phyloP scores from a whole-genome alignment of 1,140 invertebrate genomes.

The Andricus grossulariae region DNA sequence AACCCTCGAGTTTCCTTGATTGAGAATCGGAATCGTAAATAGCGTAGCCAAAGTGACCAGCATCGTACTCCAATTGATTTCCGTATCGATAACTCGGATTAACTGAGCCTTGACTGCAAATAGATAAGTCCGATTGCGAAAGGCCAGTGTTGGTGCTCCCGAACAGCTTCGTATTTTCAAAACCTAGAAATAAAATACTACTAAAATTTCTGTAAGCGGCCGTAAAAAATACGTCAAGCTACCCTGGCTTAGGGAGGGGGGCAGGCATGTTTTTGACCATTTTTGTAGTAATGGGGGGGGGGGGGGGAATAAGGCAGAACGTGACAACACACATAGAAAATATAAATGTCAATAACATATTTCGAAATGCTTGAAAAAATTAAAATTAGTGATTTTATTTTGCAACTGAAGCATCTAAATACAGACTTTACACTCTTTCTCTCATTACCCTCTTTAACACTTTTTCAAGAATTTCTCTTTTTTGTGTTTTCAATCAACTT shows the following conservation, averaged over 20 bases:
- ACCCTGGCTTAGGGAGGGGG: too few relatives aligned
- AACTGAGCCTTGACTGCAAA: conserved; percentile 81
- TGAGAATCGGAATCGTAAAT: conserved; percentile 76
- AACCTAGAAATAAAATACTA: conserved; percentile 55
- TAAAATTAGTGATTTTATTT: too few relatives aligned
- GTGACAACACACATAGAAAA: too few relatives aligned
- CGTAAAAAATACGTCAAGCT: not conserved
- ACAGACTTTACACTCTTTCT: too few relatives aligned
- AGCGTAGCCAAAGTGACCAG: conserved; percentile 82
- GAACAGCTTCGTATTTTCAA: conserved; percentile 68
- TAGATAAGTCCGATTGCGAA: conserved; percentile 85
- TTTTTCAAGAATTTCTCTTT: not conserved
- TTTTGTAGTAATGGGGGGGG: too few relatives aligned
- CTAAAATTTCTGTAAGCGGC: not conserved
- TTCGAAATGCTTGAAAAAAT: too few relatives aligned
- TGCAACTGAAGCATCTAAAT: too few relatives aligned
- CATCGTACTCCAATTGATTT: conserved; percentile 85
- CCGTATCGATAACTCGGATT: conserved; percentile 86
- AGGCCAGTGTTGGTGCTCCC: conserved; percentile 82
- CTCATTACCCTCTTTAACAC: not conserved
- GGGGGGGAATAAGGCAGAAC: too few relatives aligned
- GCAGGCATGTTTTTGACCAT: too few relatives aligned
- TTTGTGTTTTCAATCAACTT: too few relatives aligned
- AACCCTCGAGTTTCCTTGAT: conserved; percentile 75
- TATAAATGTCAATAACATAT: too few relatives aligned